Base-by-base conservation (phyloP, 2,888 invertebrate species). In the Temnothorax ravouxi region DNA sequence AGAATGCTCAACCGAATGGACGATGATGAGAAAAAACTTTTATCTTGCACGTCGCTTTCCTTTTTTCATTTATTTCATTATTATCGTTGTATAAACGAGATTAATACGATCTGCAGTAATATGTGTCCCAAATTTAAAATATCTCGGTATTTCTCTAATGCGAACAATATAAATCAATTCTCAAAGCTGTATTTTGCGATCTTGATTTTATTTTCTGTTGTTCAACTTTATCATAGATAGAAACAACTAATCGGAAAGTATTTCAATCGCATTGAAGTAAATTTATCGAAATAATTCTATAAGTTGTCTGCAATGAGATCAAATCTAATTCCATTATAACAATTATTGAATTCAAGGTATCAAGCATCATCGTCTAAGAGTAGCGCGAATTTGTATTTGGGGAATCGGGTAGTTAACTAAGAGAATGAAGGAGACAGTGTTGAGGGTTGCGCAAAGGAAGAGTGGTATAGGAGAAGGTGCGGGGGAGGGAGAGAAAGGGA, bases 371-470 rank as follows among this genome's bases (percentile, higher is more conserved):
- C 41, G 50, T 72, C 82, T 88, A 89, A 89, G 88, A 76, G 84
- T 74, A 56, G 25, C 85, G 84, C 85, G 86, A 84, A 87, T 85
- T 83, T 77, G 79, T 77, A 81, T 82, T 71, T 80, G 83, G 75
- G 84, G 84, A 83, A 87, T 86, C 84, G 89, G 87, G 75, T 88
- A 90, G 92, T 92, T 92, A 91, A 91, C 90, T 89, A 91, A 90
- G 90, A 92, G 92, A 93, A 92, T 91, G 91, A 91, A 89, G 91
- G 89, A 91, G 90, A 90, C 88, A 86, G 86, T 77, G 88, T 74
- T 71, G 88, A 84, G 86, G 87, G 84, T 88, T 84, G 86, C 75
- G 71, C 69, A 75, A 89, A 87, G 81, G 88, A 89, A 88, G 88
- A 87, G 86, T 76, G 47, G 69, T 84, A 88, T 88, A 88, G 88